Base-by-base conservation (phyloP, 2,113 vertebrate genomes). In the Brachypteracias leptosomus region DNA sequence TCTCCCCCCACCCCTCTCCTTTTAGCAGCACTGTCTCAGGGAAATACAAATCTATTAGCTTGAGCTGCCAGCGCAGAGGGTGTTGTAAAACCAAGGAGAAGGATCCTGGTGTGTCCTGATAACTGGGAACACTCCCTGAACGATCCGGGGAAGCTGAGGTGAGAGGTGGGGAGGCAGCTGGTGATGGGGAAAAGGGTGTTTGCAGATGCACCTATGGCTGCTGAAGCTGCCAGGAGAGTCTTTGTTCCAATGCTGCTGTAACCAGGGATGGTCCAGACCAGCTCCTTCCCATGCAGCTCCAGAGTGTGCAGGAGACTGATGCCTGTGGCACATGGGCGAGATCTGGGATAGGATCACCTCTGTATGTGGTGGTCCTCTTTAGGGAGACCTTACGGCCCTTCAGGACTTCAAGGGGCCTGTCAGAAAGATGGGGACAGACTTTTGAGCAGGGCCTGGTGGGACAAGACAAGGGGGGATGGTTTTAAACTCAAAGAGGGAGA, bases 21-120 rank as follows among this genome's bases (percentile, higher is more conserved):
- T 79, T 91, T 52, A 57, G 46, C 36, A 46, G 28, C 71, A 28
- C 67, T 89, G 42, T 90, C 62, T 71, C 58, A 51, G 49, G 58
- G 75, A 86, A 90, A 82, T 79, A 86, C 35, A 82, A 95, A 90
- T 95, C 75, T 66, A 29, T 85, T 92, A 94, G 77, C 63, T 80
- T 24, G 67, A 89, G 83, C 77, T 89, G 86, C 79, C 71, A 89
- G 81, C 83, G 88, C 38, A 31, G 52, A 65, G 76, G 47, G 68
- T 63, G 19, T 66, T 70, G 4, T 81, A 73, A 93, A 93, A 49
- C 18, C n/a, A 40, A 35, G 40, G 79, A 35, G 42, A 86, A 55
- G 4, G 6, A 35, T 67, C 44, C 12, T 68, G 88, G 55, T 15
- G 4, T 66, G 57, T 29, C 68, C 28, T 59, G n/a, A 20, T 59